phyloP scores from a whole-genome alignment of 2,888 invertebrate species.

The Cylindroiulus punctatus region DNA sequence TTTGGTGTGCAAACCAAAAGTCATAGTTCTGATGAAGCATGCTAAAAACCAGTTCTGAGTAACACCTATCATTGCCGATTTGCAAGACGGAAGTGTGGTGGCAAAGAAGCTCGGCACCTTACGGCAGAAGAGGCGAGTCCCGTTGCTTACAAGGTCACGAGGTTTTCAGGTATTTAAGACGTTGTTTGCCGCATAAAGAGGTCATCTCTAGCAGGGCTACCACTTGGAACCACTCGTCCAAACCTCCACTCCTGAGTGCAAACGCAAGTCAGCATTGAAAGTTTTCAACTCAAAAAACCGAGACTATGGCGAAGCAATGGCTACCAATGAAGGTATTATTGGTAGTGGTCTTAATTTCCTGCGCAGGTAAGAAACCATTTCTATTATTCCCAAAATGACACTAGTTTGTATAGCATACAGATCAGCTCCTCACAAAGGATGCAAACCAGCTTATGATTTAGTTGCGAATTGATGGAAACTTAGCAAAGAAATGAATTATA shows the following conservation, averaged over 20 bases:
- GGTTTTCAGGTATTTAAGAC: slow-evolving; percentile 52
- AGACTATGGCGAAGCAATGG: slow-evolving; percentile 9
- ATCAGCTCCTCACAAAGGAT: too few species aligned
- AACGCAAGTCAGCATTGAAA: slow-evolving; percentile 24
- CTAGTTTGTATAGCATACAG: neutral
- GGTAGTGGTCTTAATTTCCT: slow-evolving; percentile 12
- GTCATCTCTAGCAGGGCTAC: slow-evolving; percentile 48
- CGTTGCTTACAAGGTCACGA: slow-evolving; percentile 51
- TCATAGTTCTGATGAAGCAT: slow-evolving; percentile 6
- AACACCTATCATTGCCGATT: slow-evolving; percentile 23
- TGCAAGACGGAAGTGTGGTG: slow-evolving; percentile 50
- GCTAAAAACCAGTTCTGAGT: slow-evolving; percentile 30
- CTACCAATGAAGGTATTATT: neutral
- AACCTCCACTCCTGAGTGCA: slow-evolving; percentile 3
- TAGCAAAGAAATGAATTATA: too few species aligned
- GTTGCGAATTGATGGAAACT: too few species aligned
- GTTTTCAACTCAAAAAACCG: neutral
- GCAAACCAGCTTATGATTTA: too few species aligned
- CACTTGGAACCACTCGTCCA: slow-evolving; percentile 17
- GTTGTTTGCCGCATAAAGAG: slow-evolving; percentile 47
- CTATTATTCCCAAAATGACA: neutral
- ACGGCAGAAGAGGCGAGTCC: slow-evolving; percentile 51
- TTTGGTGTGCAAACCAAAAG: neutral
- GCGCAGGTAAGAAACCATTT: slow-evolving; percentile 4
- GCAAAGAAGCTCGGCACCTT: neutral